Base-by-base conservation (phyloP, 2,113 vertebrate genomes). In the Cyanoderma ruficeps region DNA sequence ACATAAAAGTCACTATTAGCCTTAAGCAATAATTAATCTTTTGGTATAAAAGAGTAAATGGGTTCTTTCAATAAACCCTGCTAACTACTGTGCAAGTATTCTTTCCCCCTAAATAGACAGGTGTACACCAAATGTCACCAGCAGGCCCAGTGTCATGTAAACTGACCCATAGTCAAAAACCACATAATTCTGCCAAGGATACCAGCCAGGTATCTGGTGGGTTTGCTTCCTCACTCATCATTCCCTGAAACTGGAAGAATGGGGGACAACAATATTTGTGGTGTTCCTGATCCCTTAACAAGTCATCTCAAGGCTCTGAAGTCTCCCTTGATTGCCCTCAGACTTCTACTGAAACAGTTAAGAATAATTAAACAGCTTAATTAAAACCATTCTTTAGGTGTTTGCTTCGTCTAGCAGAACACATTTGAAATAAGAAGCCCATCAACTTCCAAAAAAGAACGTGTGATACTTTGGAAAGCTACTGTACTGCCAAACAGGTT, bases 141-240 rank as follows among this genome's bases (percentile, higher is more conserved):
- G 23, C 50, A 60, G 50, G 41, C 12, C 52, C 3, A 7, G 20
- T 44, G 52, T 64, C 30, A 37, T 15, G 20, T 44, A 76, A 74
- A 81, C 27, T 6, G 6, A 71, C 35, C 11, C 37, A 88, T 4
- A 3, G 15, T 39, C 23, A 41, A 30, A 80, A 35, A 0, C 0
- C 11, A 24, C 28, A 6, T 16, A 39, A 71, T 55, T 89, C 57
- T 92, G 74, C 28, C 13, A 7, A 28, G 7, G 41, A 65, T 28
- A 59, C 42, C 63, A 76, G 44, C 6, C 61, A 71, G 31, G 25
- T 49, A 24, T 55, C 56, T 75, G 39, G 46, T 39, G 52, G 11
- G 6, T 49, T 33, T 65, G 33, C 33, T 71, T 50, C 24, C 15
- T 76, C 8, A 12, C 57, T 60, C 63, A 33, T 46, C 35, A 60